Conservation (phyloP, 2,797 vertebrate species). For the Cryptoblepharus egeriae region DNA sequence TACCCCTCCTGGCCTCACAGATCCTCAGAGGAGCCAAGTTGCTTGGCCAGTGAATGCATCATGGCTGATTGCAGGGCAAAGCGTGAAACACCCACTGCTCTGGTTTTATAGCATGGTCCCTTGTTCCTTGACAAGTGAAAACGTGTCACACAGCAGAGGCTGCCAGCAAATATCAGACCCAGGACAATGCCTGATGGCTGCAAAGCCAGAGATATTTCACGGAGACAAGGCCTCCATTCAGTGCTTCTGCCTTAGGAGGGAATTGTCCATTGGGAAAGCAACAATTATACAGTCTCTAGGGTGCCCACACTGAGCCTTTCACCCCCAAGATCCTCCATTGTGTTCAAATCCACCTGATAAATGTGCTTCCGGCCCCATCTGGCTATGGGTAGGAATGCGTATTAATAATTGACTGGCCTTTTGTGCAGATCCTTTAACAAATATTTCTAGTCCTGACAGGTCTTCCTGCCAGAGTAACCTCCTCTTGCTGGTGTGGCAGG, state of each 20-base stretch:
- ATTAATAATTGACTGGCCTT: constrained; percentile 36
- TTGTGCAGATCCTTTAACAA: constrained; percentile 7
- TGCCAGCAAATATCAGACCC: constrained; percentile 17
- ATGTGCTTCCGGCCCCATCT: constrained; percentile 8
- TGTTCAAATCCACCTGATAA: constrained; percentile 3
- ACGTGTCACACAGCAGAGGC: constrained; percentile 8
- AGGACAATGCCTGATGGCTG: constrained; percentile 12
- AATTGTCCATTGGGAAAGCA: neutral
- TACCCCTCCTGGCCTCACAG: neutral
- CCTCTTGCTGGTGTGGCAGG: neutral
- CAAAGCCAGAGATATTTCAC: constrained; percentile 14
- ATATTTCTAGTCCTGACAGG: constrained; percentile 7
- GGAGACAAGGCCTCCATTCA: constrained; percentile 13
- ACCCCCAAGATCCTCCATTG: neutral
- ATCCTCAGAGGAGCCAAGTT: neutral
- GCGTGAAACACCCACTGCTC: neutral
- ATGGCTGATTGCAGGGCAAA: neutral
- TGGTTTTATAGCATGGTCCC: neutral
- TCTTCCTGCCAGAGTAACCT: constrained; percentile 27
- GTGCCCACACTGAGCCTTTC: neutral
- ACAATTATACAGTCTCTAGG: neutral
- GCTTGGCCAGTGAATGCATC: neutral
- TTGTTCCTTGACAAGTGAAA: constrained; percentile 35
- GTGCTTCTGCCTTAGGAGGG: neutral
- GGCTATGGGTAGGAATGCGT: neutral